Evolutionary conservation across 1,140 invertebrate genomes (phyloP).

Genomic region (Saccostrea echinata): DNA sequence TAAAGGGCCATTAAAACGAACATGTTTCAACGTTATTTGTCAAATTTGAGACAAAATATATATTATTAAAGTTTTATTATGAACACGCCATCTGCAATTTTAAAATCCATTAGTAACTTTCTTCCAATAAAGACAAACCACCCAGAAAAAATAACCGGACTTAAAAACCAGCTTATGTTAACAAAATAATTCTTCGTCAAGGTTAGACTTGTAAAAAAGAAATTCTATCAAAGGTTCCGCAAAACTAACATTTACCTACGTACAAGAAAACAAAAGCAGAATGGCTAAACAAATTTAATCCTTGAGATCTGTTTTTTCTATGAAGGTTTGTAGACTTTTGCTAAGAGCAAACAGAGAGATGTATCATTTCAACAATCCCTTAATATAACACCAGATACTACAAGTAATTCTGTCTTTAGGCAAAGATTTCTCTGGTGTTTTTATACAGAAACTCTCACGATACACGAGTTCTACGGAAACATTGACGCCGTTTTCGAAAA

Average conservation of each 20-base stretch:
- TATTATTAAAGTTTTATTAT: constrained; percentile 12
- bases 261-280: not conserved
- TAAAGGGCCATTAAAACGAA: not conserved
- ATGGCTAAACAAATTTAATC: not conserved
- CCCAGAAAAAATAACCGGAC: not conserved
- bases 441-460: not conserved
- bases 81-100: not conserved
- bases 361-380: constrained; percentile 21
- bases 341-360: not conserved
- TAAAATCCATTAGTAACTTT: constrained; percentile 3
- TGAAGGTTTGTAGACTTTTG: constrained; percentile 1
- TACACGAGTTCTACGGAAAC: not conserved
- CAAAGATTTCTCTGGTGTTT: not conserved
- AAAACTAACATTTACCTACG: not conserved
- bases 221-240: constrained; percentile 2
- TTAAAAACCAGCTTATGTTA: constrained; percentile 1
- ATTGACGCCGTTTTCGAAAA: not conserved
- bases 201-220: not conserved
- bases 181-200: not conserved
- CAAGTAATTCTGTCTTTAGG: not conserved
- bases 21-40: constrained; percentile 2
- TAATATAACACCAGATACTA: not conserved
- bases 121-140: not conserved
- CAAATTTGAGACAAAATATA: constrained; percentile 6
- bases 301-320: constrained; percentile 4